These are phyloP conservation scores for Drosophila setosimentum DNA, from an alignment of 2,888 invertebrate species.

Conservation along the genomic window DNA sequence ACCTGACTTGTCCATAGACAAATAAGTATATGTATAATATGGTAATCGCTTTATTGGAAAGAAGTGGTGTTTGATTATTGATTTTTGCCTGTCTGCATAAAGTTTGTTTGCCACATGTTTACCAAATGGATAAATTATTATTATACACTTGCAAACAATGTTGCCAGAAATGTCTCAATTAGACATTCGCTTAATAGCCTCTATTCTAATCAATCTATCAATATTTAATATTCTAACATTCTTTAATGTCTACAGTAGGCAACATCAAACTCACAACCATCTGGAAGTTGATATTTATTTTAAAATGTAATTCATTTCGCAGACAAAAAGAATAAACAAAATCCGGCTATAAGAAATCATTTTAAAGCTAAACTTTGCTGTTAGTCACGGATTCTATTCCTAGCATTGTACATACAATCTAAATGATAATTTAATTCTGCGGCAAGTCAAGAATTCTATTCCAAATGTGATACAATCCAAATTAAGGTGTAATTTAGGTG, in stretches of 20 bases:
- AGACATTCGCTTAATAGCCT: background rate
- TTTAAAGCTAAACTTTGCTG: too few relatives aligned
- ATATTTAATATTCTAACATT: background rate
- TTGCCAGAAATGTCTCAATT: background rate
- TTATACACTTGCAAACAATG: background rate
- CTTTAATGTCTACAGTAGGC: background rate
- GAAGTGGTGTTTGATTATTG: background rate
- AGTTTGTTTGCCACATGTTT: background rate
- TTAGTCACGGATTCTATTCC: too few relatives aligned
- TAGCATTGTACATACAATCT: background rate
- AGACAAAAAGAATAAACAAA: too few relatives aligned
- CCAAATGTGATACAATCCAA: too few relatives aligned
- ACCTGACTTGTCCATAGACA: background rate
- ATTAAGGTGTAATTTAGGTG: too few relatives aligned
- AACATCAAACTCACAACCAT: too few relatives aligned
- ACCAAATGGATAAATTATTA: constrained; percentile 5
- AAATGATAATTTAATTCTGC: background rate
- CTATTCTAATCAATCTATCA: background rate
- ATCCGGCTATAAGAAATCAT: too few relatives aligned
- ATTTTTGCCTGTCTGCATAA: constrained; percentile 5
- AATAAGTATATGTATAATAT: background rate
- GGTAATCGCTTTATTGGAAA: background rate
- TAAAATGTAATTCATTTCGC: too few relatives aligned
- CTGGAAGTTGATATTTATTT: too few relatives aligned
- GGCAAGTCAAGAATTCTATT: too few relatives aligned